Conservation (phyloP, 1,140 invertebrate species). For the Conus betulinus region DNA sequence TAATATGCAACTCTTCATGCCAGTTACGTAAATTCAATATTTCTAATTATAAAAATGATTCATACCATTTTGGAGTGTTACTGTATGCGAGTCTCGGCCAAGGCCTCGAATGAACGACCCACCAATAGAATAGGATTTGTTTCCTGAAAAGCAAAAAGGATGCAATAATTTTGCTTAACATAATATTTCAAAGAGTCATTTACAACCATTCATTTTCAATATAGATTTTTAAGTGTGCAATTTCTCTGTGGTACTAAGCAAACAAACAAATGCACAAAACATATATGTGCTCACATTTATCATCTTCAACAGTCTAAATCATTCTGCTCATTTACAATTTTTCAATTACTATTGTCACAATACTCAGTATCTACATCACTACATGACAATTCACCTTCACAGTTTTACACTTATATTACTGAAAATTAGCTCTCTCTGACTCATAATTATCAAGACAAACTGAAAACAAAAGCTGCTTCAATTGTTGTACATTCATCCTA, state of each 20-base stretch:
- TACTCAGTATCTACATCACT: background rate
- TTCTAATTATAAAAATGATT: too few species aligned
- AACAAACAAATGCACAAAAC: background rate
- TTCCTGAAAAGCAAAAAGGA: slow-evolving; percentile 52
- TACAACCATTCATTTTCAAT: background rate
- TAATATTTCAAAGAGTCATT: background rate
- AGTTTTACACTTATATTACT: too few species aligned
- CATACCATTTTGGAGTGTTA: slow-evolving; percentile 89
- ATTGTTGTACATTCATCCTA: too few species aligned
- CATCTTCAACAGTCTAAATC: too few species aligned
- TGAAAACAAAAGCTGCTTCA: too few species aligned
- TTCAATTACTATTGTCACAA: background rate
- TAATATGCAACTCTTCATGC: too few species aligned
- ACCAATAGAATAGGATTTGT: slow-evolving; percentile 64
- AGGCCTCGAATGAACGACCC: slow-evolving; percentile 86
- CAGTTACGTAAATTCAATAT: too few species aligned
- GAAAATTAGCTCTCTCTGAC: too few species aligned
- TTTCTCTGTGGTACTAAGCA: too few species aligned
- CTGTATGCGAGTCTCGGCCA: slow-evolving; percentile 91
- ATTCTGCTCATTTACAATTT: background rate
- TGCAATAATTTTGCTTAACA: slow-evolving; percentile 2
- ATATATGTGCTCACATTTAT: background rate
- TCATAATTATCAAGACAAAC: too few species aligned
- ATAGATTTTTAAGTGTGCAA: background rate
- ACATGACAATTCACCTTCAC: too few species aligned